Conservation (phyloP, 2,797 vertebrate genomes). For the Acropternis orthonyx region DNA sequence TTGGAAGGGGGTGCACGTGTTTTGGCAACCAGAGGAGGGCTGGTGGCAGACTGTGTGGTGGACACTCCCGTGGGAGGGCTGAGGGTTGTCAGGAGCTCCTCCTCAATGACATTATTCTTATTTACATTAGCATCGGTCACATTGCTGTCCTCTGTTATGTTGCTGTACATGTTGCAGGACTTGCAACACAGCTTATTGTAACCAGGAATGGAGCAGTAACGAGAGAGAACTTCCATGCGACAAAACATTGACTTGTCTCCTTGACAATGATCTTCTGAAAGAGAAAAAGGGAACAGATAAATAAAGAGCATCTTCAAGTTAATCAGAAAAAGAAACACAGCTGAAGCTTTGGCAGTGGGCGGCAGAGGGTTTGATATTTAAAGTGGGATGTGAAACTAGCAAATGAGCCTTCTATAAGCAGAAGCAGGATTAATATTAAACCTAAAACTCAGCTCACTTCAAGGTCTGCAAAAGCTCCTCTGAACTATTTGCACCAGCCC, state of each 20-base stretch:
- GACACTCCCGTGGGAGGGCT: neutral
- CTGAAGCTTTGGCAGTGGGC: slow-evolving; percentile 64
- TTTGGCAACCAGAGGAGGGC: slow-evolving; percentile 35
- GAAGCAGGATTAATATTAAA: neutral
- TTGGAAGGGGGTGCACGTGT: slow-evolving; percentile 36
- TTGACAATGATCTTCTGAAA: slow-evolving; percentile 90
- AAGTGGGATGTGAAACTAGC: slow-evolving; percentile 21
- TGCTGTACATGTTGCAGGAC: slow-evolving; percentile 80
- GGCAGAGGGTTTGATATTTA: slow-evolving; percentile 25
- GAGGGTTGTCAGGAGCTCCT: slow-evolving; percentile 71
- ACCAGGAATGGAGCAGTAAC: slow-evolving; percentile 88
- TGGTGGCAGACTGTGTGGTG: slow-evolving; percentile 27
- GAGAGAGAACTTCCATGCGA: slow-evolving; percentile 87
- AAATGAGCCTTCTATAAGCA: slow-evolving; percentile 14
- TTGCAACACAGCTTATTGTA: slow-evolving; percentile 92
- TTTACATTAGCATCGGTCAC: neutral
- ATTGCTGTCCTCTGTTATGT: slow-evolving; percentile 32
- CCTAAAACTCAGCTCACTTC: neutral
- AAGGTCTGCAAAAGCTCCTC: neutral
- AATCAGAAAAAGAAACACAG: slow-evolving; percentile 36
- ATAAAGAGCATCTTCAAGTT: slow-evolving; percentile 44
- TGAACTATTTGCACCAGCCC: neutral
- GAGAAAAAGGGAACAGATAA: slow-evolving; percentile 78
- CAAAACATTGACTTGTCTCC: slow-evolving; percentile 94
- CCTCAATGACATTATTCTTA: slow-evolving; percentile 76